Evolutionary conservation across 2,113 vertebrate genomes (phyloP), one percentile per base, ranked within the genome.

Genomic region (Lota lota): DNA sequence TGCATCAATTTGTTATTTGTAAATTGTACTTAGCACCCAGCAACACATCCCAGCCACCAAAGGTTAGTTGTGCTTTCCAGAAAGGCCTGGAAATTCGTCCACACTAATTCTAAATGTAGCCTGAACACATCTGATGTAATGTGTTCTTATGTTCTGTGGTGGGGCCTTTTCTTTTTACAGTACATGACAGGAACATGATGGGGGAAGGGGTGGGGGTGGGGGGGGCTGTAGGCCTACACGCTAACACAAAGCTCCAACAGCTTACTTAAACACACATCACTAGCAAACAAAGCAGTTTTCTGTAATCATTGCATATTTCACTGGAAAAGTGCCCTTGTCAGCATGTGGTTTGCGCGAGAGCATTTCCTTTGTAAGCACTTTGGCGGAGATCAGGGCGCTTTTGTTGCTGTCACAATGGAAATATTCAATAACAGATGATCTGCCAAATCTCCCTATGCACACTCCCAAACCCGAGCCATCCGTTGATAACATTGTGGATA

Each of bases 261-360:
- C 66, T 74, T 71, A 63, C 75, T 79, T 63, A 56, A 56, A 56
- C 53, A 17, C 87, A 85, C 85, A 85, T 92, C 85, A 81, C 87
- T 79, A 75, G 51, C 86, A 87, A 86, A 86, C 76, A 82, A 88
- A 88, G 57, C 80, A 69, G 83, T 85, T 87, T 79, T 89, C n/a
- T 91, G 85, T 90, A 88, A 90, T 94, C 91, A 93, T 91, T 89
- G 91, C 91, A 93, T 87, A 93, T 93, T 93, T 94, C 92, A 89
- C 91, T 87, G 88, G 80, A 85, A 91, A 88, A 88, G 90, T 93
- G 93, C 93, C 92, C 92, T 92, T 83, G 81, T 87, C 88, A 90
- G 88, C 90, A 84, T 79, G 85, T 87, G 91, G 91, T 93, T 92
- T 93, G 92, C 92, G 92, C 78, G 86, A 88, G 86, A 89, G 94